Conservation (phyloP, 1,140 invertebrate genomes). For the Asobara japonica region DNA sequence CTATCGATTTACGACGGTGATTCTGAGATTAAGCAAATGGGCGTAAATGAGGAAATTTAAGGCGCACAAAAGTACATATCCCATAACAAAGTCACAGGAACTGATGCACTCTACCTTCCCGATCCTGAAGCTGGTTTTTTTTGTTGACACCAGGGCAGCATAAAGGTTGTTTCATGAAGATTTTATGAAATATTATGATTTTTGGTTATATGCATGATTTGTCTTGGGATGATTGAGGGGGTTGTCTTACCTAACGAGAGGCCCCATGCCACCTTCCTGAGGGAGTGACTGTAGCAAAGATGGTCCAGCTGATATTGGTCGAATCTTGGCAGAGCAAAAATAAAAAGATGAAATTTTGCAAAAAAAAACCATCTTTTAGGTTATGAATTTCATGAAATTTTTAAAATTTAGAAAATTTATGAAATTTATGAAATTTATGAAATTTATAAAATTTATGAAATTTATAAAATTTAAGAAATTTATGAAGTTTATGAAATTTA, state of each 20-base stretch:
- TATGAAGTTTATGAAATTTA: no score
- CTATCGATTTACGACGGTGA: slow-evolving; percentile 39
- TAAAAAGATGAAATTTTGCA: no score
- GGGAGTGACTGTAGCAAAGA: slow-evolving; percentile 67
- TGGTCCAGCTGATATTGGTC: slow-evolving; percentile 72
- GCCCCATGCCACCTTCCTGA: slow-evolving; percentile 64
- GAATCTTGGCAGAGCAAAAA: slow-evolving; percentile 67
- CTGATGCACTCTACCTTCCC: slow-evolving; percentile 77
- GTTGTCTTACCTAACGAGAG: slow-evolving; percentile 68
- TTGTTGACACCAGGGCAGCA: slow-evolving; percentile 49
- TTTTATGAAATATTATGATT: slow-evolving; percentile 37
- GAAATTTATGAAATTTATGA: no score
- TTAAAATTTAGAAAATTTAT: no score
- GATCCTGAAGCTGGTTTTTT: slow-evolving; percentile 71
- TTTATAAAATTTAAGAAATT: no score
- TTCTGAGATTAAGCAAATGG: slow-evolving; percentile 64
- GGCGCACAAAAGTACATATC: slow-evolving; percentile 72
- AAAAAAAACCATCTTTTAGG: no score
- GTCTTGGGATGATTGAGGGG: not conserved
- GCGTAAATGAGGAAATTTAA: slow-evolving; percentile 73
- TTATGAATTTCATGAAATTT: no score
- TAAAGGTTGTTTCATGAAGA: slow-evolving; percentile 41
- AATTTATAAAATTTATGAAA: no score
- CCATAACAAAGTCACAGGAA: slow-evolving; percentile 72
- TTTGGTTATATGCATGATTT: slow-evolving; percentile 45